A percentile compares a stretch with the other conserved stretches of the same genome.
Conservation (phyloP, 2,888 invertebrate genomes). For the Phrixothrix hirtus region DNA sequence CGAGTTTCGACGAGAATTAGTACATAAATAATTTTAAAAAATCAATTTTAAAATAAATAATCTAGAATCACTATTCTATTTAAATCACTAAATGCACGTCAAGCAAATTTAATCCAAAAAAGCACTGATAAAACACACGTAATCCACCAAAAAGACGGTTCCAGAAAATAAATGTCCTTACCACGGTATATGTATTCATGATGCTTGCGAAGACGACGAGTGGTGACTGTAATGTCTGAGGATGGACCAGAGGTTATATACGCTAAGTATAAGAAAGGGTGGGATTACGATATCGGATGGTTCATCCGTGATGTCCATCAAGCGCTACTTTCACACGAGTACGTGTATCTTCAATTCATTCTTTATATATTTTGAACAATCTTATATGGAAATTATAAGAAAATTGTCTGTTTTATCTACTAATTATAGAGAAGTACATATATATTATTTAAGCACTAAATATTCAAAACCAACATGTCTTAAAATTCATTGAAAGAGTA, state of each 20-base stretch:
- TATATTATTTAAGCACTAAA: too few species aligned
- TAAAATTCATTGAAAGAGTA: too few species aligned
- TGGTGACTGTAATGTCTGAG: slow-evolving; percentile 53
- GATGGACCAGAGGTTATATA: slow-evolving; percentile 49
- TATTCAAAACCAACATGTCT: too few species aligned
- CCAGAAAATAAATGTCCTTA: slow-evolving; percentile 45
- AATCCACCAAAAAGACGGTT: slow-evolving; percentile 32
- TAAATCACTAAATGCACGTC: slow-evolving; percentile 17
- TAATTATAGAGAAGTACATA: too few species aligned
- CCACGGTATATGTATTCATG: slow-evolving; percentile 58
- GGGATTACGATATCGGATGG: slow-evolving; percentile 40
- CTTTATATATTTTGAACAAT: slow-evolving; percentile 5
- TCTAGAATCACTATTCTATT: too few species aligned
- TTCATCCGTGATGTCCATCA: slow-evolving; percentile 32
- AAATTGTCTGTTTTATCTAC: too few species aligned
- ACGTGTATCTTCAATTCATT: slow-evolving; percentile 26
- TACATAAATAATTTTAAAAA: slow-evolving; percentile 2
- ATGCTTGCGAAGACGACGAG: slow-evolving; percentile 54
- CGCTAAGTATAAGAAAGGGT: slow-evolving; percentile 43
- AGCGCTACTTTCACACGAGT: slow-evolving; percentile 36
- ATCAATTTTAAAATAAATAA: too few species aligned
- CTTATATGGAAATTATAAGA: too few species aligned
- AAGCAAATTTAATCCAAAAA: slow-evolving; percentile 26
- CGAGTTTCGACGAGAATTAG: slow-evolving; percentile 9
- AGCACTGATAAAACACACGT: slow-evolving; percentile 38